phyloP scores from a whole-genome alignment of 1,140 invertebrate species.

The Listronotus oregonensis region DNA sequence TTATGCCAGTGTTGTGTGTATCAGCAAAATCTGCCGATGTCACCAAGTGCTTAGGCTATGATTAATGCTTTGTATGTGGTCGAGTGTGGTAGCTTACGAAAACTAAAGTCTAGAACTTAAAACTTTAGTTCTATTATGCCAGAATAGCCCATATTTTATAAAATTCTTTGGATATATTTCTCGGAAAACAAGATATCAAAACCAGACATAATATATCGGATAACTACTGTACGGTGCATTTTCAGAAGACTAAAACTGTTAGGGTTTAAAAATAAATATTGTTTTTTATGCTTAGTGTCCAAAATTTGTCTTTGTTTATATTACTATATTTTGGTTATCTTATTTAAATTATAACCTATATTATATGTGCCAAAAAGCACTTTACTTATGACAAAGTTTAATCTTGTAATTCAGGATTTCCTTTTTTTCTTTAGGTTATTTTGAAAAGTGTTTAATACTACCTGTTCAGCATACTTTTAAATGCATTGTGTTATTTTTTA shows the following conservation, averaged over 20 bases:
- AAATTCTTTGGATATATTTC: conserved; percentile 9
- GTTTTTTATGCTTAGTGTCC: not conserved
- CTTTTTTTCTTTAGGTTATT: no score
- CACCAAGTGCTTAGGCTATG: conserved; percentile 25
- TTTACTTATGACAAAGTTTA: no score
- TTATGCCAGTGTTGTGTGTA: conserved; percentile 28
- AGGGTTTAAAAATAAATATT: conserved; percentile 8
- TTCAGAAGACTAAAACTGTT: conserved; percentile 10
- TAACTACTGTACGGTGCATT: conserved; percentile 6
- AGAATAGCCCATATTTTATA: conserved; percentile 22
- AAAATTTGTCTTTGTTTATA: no score
- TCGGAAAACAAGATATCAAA: conserved; percentile 16
- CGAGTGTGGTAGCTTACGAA: conserved; percentile 20
- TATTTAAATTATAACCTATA: no score
- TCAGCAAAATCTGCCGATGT: conserved; percentile 31
- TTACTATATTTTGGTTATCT: no score
- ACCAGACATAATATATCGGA: conserved; percentile 16
- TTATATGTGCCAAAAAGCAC: no score
- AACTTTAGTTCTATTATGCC: conserved; percentile 20
- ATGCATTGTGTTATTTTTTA: no score
- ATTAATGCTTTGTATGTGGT: conserved; percentile 24
- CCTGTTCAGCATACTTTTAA: no score
- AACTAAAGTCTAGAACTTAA: conserved; percentile 25
- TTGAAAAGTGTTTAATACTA: no score
- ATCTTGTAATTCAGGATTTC: no score